These are phyloP conservation scores for Anthonomus grandis DNA, from an alignment of 1,140 invertebrate genomes.

Conservation along the genomic window DNA sequence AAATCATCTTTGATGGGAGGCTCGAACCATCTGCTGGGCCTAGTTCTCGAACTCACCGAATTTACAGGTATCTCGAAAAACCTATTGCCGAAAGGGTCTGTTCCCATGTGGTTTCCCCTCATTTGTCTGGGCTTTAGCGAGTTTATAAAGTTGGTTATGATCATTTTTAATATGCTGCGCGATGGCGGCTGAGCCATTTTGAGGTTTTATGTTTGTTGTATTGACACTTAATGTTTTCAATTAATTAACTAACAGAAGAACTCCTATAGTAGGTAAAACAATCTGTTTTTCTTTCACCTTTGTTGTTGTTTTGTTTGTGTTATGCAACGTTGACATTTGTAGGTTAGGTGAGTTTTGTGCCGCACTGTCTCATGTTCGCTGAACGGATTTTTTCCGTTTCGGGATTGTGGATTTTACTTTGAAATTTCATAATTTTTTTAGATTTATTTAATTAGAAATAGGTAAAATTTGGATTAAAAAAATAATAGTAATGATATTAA, in stretches of 20 bases:
- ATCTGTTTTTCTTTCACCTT: no score
- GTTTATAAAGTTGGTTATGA: slow-evolving; percentile 58
- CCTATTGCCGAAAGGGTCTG: slow-evolving; percentile 74
- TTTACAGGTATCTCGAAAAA: slow-evolving; percentile 73
- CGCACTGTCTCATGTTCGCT: no score
- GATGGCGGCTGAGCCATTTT: slow-evolving; percentile 47
- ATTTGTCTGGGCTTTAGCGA: slow-evolving; percentile 57
- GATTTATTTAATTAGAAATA: no score
- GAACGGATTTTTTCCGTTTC: no score
- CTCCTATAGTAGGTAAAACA: no score
- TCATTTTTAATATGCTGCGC: slow-evolving; percentile 48
- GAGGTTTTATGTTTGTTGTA: background rate
- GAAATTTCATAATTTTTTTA: no score
- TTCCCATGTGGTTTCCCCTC: slow-evolving; percentile 52
- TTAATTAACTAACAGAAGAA: background rate
- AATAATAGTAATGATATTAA: no score
- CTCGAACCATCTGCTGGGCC: slow-evolving; percentile 66
- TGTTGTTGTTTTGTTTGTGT: no score
- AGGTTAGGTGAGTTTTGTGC: no score
- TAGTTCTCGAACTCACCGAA: slow-evolving; percentile 57
- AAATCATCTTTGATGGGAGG: slow-evolving; percentile 61
- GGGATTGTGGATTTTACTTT: no score
- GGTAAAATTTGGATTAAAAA: no score
- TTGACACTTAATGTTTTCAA: background rate
- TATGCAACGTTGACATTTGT: no score